Evolutionary conservation across 2,797 vertebrate species (phyloP), one percentile per base, ranked within the genome.

Genomic region (Acomys russatus): DNA sequence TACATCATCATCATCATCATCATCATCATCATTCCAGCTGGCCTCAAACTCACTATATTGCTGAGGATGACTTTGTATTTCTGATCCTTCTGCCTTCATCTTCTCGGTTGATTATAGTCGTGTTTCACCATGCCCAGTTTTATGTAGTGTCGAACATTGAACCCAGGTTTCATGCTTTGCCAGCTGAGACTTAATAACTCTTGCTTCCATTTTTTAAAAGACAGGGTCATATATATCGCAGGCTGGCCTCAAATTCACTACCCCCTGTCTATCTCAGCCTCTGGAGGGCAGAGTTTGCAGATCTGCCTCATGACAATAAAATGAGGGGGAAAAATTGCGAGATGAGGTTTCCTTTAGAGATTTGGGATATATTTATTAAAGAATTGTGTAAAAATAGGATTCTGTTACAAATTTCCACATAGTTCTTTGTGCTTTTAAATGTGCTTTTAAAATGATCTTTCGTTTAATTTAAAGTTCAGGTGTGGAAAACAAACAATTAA

Each of bases 381-480:
- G 68, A 95, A 83, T 86, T 78, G 30, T 51, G 4, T 94, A 61
- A 96, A 93, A 92, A 87, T 84, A 88, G 59, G n/a, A 61, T 49
- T 87, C 74, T 83, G 56, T 94, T 85, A 61, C 59, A 73, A 78
- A 18, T 44, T 74, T 85, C 85, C 51, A 44, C 30, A 30, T 38
- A 49, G 9, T 91, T 51, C 70, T 87, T 5, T 90, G 54, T 92
- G 12, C 20, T 96, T 49, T 51, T 68, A 51, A 84, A n/a, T 91
- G 54, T 92, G 14, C 20, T 71, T 96, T 49, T 51, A 51, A 51
- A 84, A n/a, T 95, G 30, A 85, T 92, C 22, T 44, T 82, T 88
- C 59, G 22, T 83, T 94, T 76, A 61, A 23, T 51, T 49, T 44
- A 87, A 89, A 91, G 70, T 35, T 25, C 9, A 88, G 91, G 6